Conservation (phyloP, 2,113 vertebrate genomes). For the Myotis davidii region DNA sequence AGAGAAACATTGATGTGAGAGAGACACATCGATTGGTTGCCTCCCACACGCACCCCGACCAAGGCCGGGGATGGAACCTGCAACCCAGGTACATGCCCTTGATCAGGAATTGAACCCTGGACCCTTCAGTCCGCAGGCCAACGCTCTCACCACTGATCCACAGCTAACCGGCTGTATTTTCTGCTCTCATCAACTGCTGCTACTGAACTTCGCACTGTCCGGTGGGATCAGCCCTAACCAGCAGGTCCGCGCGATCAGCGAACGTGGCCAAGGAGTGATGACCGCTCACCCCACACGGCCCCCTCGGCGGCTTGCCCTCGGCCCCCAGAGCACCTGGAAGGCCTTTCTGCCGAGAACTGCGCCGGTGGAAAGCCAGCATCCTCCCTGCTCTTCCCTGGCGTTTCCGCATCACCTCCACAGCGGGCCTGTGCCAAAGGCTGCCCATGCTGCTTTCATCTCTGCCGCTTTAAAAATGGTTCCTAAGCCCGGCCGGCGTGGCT, state of each 20-base stretch:
- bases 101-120: no score
- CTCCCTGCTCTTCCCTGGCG: neutral
- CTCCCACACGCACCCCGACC: no score
- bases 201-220: neutral
- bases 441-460: neutral
- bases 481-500: no score
- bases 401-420: neutral
- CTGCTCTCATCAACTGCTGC: neutral
- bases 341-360: neutral
- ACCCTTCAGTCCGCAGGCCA: no score
- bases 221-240: neutral
- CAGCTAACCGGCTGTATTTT: neutral
- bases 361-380: neutral
- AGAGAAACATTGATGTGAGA: no score
- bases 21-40: no score
- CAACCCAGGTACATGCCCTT: no score
- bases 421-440: neutral
- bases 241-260: neutral
- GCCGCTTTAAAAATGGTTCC: neutral
- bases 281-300: no score
- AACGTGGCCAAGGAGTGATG: fast-evolving
- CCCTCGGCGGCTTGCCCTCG: neutral
- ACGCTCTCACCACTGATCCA: no score
- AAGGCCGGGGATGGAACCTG: no score
- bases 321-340: neutral